A percentile compares a stretch with the other conserved stretches of the same genome.
These are phyloP conservation scores for Sitobion miscanthi DNA, from an alignment of 1,140 invertebrate genomes.

Conservation along the genomic window DNA sequence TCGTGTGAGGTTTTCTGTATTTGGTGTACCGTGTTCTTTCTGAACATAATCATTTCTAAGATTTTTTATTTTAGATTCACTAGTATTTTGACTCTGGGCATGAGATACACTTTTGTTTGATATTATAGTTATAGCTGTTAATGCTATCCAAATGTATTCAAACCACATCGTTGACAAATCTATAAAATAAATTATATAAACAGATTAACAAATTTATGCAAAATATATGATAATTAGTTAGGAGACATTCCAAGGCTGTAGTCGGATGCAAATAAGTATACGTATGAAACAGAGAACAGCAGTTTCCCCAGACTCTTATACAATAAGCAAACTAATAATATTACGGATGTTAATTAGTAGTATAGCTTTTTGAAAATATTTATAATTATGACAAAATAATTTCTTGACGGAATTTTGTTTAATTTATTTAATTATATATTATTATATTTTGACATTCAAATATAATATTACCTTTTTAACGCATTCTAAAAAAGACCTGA, in stretches of 20 bases:
- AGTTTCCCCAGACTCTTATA: too few relatives aligned
- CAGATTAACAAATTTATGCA: too few relatives aligned
- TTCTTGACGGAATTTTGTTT: not conserved
- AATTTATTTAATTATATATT: not conserved
- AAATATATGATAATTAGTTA: not conserved
- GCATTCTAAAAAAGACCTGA: too few relatives aligned
- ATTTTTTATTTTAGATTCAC: not conserved
- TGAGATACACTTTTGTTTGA: not conserved
- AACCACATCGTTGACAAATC: not conserved
- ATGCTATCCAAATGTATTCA: not conserved
- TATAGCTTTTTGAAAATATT: not conserved
- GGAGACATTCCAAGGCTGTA: not conserved
- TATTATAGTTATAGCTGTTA: not conserved
- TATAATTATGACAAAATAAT: too few relatives aligned
- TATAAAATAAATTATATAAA: not conserved
- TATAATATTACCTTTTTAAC: not conserved
- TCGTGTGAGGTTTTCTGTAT: not conserved
- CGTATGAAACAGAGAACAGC: not conserved
- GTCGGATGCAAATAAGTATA: not conserved
- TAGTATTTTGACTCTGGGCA: not conserved
- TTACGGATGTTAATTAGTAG: not conserved
- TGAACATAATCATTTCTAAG: not conserved
- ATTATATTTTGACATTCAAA: not conserved
- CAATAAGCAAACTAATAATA: not conserved
- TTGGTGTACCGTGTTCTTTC: not conserved